A percentile compares a stretch with the other conserved stretches of the same genome.
Evolutionary conservation across 1,140 invertebrate genomes (phyloP).

Genomic region (Lepidurus couesii): DNA sequence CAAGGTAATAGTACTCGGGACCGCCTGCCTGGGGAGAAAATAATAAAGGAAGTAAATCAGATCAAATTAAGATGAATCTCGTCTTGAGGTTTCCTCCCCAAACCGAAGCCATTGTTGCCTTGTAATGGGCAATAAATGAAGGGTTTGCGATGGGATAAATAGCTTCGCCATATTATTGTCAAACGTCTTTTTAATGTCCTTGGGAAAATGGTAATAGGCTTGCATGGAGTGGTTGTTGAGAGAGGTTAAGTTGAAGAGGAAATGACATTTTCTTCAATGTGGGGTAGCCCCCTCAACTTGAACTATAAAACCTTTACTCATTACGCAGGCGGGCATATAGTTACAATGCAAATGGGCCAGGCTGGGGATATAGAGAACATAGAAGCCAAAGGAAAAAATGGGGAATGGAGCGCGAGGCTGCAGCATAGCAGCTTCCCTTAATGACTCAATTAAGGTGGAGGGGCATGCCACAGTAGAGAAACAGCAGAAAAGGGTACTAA

Average conservation of each 20-base stretch:
- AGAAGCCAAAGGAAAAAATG: background rate
- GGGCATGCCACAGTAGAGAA: background rate
- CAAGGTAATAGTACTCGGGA: background rate
- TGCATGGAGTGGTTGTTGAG: background rate
- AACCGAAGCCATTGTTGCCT: background rate
- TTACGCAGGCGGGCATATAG: background rate
- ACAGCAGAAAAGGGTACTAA: constrained; percentile 1
- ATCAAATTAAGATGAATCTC: constrained; percentile 1
- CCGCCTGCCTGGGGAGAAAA: background rate
- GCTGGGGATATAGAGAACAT: background rate
- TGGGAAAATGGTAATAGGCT: background rate
- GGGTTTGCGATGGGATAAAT: background rate
- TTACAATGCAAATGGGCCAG: constrained; percentile 9
- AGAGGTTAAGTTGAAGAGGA: background rate
- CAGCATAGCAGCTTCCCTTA: background rate
- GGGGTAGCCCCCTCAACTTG: background rate
- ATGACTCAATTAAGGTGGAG: background rate
- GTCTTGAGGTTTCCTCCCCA: background rate
- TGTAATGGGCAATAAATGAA: background rate
- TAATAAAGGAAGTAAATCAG: constrained; percentile 11
- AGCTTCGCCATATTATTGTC: background rate
- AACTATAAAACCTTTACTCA: background rate
- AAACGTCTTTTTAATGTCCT: background rate
- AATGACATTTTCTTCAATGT: background rate
- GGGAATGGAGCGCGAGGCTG: background rate